Evolutionary conservation across 2,113 vertebrate species (phyloP).

Genomic region (Regulus satrapa): DNA sequence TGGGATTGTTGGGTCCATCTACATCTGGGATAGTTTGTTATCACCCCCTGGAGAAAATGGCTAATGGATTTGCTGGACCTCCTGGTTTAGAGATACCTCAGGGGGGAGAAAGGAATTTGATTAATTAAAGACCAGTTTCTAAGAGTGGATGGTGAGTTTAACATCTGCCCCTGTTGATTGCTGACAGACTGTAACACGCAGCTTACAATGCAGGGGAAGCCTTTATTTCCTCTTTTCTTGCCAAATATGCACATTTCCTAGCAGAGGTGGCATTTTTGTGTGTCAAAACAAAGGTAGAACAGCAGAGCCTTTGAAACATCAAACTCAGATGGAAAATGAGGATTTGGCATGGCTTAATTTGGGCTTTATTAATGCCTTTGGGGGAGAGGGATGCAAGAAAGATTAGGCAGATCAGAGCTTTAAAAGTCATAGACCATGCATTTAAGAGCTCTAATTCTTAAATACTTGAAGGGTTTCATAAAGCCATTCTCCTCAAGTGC

Average conservation of each 20-base stretch:
- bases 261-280: constrained; percentile 14
- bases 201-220: not conserved
- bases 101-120: not conserved
- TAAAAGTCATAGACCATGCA: constrained; percentile 38
- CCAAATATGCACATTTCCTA: not conserved
- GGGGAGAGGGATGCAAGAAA: constrained; percentile 39
- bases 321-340: constrained; percentile 27
- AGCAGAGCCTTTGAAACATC: constrained; percentile 39
- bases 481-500: constrained; percentile 8
- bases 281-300: constrained; percentile 46
- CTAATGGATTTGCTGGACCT: not conserved
- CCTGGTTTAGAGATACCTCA: not conserved
- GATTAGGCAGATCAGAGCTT: constrained; percentile 32
- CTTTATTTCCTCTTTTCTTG: not conserved
- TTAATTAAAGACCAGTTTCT: not conserved
- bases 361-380: constrained; percentile 31
- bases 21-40: not conserved
- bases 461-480: constrained; percentile 28
- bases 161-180: constrained; percentile 42
- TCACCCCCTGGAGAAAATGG: not conserved
- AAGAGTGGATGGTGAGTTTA: not conserved
- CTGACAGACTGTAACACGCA: constrained; percentile 10
- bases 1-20: not conserved
- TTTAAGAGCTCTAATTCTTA: constrained; percentile 44
- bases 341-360: constrained; percentile 49